Evolutionary conservation across 1,140 invertebrate genomes (phyloP), one percentile per base, ranked within the genome.

Genomic region (Nebria ingens): DNA sequence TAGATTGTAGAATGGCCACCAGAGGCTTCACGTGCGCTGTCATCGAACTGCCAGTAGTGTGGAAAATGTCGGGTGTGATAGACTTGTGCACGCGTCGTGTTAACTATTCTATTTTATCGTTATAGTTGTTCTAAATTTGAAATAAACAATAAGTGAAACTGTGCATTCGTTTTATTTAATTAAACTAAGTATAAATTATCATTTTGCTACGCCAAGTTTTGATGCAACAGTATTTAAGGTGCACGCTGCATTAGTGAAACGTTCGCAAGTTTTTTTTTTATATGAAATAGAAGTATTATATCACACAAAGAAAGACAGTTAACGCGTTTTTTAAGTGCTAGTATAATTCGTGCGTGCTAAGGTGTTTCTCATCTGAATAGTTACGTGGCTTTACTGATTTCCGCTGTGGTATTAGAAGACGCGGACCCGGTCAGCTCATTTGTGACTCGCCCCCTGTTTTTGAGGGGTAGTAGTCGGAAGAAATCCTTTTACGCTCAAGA

Each of bases 1-100:
- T n/a, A n/a, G n/a, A n/a, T n/a, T n/a, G n/a, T n/a, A n/a, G 25
- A 9, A 9, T 34, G 25, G 25, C 25, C 25, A n/a, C 25, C 25
- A 34, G 25, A n/a, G n/a, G 25, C 6, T 34, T 6, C 25, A 34
- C 25, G 25, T 34, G 25, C 25, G 25, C 25, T 34, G 25, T 34
- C 25, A 34, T 34, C 25, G 25, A 34, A n/a, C 25, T 34, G 25
- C 25, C 25, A 34, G 25, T 34, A 34, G 17, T 45, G 40, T 45
- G 40, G 17, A 45, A 45, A 45, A 45, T 45, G 40, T 45, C 40
- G 40, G 40, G 17, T 45, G 40, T 45, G 40, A 45, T 4, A 45
- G 3, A 6, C 17, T 45, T 45, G 15, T 45, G 40, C 40, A 45
- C 15, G 40, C 40, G 6, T 6, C 15, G 3, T 4, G 15, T 45